Base-by-base conservation (phyloP, 2,888 invertebrate species). In the Philhelius pedissequus region DNA sequence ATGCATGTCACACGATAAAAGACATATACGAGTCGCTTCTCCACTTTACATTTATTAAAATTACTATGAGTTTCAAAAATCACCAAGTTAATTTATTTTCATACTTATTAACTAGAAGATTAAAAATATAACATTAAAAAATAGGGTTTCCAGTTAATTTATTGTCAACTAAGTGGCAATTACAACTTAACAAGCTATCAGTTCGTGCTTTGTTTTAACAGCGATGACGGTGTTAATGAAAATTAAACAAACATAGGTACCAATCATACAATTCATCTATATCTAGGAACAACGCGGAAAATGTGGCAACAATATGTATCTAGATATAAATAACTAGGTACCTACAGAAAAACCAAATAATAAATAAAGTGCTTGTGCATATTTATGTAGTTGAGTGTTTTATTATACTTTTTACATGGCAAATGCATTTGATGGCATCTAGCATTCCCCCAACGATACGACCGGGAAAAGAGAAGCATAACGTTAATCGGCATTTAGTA, bases 111-210 rank as follows among this genome's bases (percentile, higher is more conserved):
- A 32, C 6, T 40, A 76, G 66, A 56, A 52, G 56, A 40, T 52
- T 64, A n/a, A n/a, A n/a, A n/a, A n/a, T n/a, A n/a, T 66, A 66
- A 60, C 27, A 78, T 69, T 62, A 45, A 62, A 54, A 69, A 64
- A 69, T 75, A 75, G 66, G 69, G 64, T 80, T 81, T 76, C 70
- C 79, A 83, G 79, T 45, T 83, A 83, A 83, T 83, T 83, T 83
- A 83, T 83, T 79, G 83, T 83, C 70, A 83, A 83, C 83, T 79
- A 79, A 79, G 79, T 83, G 83, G 79, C 83, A 83, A 83, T 79
- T 83, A 83, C 83, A 75, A 66, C 74, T 38, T 75, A 74, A 83
- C 83, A 75, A 66, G 79, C 43, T 75, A 74, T 70, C 74, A 83
- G 74, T 74, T 40, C 74, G 70, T 30, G 83, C 79, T 70, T 83